Base-by-base conservation (phyloP, 1,140 invertebrate genomes). In the Penaeus chinensis region DNA sequence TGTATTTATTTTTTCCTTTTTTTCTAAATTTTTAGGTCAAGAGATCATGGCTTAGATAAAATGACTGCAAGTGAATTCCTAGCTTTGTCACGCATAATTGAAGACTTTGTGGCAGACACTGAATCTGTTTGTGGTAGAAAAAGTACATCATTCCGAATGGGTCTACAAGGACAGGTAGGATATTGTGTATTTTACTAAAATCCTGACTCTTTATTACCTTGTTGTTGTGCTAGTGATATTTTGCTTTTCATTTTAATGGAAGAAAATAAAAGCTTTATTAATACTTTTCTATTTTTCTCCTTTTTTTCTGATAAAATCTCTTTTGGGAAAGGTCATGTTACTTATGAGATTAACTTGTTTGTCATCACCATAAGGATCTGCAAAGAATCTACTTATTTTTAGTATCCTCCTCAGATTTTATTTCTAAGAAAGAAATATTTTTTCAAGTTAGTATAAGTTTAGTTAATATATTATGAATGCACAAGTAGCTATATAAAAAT, bases 111-210 rank as follows among this genome's bases (percentile, higher is more conserved):
- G 60, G 93, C 93, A 60, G 93, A 95, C 62, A 96, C 96, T 92
- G 95, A 96, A 91, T 93, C 94, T 89, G 94, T 98, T 22, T 97
- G 95, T 91, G 96, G 96, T 4, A 94, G 95, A 91, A 94, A 94
- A 83, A 97, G 96, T 91, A 95, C 95, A 79, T 95, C 96, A 47
- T 93, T 99, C 74, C 94, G 96, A 91, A 94, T 96, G 79, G 96
- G 96, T 77, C 94, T 98, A 86, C 96, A 97, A 93, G 96, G 96
- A 88, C 94, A 94, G 92, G 93, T 94, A 89, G 78, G 86, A 84
- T 82, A 60, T 80, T 85, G 85, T 88, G 22, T 85, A 62, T 63
- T 24, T 27, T 47, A 24, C 24, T 77, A 22, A 66, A 61, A 22
- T 89, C 78, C n/a, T 10, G 22, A 18, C 8, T 80, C 37, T 24